Evolutionary conservation across 2,888 invertebrate genomes (phyloP).

Genomic region (Anagyrus pseudococci): DNA sequence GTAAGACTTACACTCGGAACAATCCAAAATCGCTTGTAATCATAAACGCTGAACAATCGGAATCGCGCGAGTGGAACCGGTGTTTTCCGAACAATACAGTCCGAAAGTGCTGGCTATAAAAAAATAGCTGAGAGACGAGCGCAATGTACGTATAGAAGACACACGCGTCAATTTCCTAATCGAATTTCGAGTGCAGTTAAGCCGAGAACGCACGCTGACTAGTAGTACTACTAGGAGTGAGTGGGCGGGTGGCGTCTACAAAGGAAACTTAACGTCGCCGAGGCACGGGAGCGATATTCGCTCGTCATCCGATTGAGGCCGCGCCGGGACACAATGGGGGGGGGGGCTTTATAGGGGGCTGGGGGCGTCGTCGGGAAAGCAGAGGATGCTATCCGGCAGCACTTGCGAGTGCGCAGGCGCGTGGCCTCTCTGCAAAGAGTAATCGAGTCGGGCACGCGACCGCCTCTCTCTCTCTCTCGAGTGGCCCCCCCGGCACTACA

Average conservation of each 20-base stretch:
- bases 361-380: constrained; percentile 17
- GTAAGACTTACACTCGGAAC: no score
- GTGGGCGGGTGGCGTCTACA: no score
- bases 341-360: no score
- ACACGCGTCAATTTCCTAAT: constrained; percentile 25
- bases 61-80: no score
- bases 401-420: no score
- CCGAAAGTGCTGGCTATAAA: no score
- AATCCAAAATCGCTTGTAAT: no score
- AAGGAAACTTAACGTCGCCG: constrained; percentile 21
- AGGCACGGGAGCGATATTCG: constrained; percentile 19
- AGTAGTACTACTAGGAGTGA: no score
- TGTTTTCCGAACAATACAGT: no score
- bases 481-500: constrained; percentile 51
- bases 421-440: constrained; percentile 57
- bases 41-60: no score
- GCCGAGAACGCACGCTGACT: neutral
- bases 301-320: neutral
- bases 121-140: neutral
- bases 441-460: constrained; percentile 62
- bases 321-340: neutral
- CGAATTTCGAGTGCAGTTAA: constrained; percentile 16
- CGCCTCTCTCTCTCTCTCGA: no score
- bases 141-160: neutral
- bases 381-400: no score